These are phyloP conservation scores for Anoplopoma fimbria DNA, from an alignment of 2,113 vertebrate species.

Conservation along the genomic window DNA sequence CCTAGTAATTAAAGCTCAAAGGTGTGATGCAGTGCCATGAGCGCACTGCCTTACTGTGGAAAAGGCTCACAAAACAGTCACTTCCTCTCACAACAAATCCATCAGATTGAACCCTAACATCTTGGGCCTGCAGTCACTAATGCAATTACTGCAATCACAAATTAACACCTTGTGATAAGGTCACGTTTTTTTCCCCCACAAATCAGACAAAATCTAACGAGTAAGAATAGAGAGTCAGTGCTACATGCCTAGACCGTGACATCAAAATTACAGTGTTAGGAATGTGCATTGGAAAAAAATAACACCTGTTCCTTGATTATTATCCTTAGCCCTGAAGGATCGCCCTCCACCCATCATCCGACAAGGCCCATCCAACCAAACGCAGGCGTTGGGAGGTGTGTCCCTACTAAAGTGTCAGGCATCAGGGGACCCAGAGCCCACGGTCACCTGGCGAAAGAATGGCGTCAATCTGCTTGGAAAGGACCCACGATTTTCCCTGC, in stretches of 20 bases:
- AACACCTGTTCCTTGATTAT: slow-evolving; percentile 32
- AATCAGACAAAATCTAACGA: slow-evolving; percentile 32
- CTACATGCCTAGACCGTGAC: slow-evolving; percentile 24
- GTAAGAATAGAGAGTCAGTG: slow-evolving; percentile 9
- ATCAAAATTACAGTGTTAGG: slow-evolving; percentile 41
- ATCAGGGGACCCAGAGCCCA: slow-evolving; percentile 91
- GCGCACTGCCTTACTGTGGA: slow-evolving; percentile 61
- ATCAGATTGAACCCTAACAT: slow-evolving; percentile 58
- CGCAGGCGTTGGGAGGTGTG: slow-evolving; percentile 88
- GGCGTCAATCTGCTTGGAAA: slow-evolving; percentile 91
- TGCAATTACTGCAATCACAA: slow-evolving; percentile 71
- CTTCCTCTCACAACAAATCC: slow-evolving; percentile 74
- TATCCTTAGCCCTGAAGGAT: slow-evolving; percentile 89
- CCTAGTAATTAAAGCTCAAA: slow-evolving; percentile 82
- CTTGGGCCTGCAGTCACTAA: slow-evolving; percentile 54
- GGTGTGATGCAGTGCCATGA: slow-evolving; percentile 78
- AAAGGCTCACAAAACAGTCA: slow-evolving; percentile 73
- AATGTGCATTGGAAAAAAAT: not conserved
- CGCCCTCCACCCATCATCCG: slow-evolving; percentile 96
- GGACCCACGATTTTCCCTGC: slow-evolving; percentile 89
- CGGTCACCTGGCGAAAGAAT: slow-evolving; percentile 94
- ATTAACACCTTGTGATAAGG: slow-evolving; percentile 75
- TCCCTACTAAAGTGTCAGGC: slow-evolving; percentile 92
- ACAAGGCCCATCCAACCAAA: slow-evolving; percentile 94
- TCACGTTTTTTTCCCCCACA: slow-evolving; percentile 50